Conservation (phyloP, 2,113 vertebrate genomes). For the Megaceryle maxima region DNA sequence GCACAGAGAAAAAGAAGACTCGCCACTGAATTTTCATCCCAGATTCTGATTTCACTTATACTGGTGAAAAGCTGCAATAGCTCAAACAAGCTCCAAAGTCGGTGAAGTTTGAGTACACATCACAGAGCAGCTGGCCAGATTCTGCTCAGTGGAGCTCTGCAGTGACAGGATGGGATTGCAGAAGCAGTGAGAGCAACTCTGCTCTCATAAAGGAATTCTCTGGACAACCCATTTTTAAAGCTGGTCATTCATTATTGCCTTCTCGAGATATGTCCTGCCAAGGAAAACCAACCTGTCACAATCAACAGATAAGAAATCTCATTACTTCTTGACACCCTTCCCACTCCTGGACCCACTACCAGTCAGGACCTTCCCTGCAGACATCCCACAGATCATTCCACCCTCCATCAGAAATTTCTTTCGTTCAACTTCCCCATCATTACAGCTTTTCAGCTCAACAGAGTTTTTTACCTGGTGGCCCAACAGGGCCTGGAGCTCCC, state of each 20-base stretch:
- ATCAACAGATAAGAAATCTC: not conserved
- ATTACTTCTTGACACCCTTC: not conserved
- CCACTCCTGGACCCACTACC: not conserved
- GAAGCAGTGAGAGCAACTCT: not conserved
- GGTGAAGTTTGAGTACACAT: not conserved
- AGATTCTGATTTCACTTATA: not conserved
- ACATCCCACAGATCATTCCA: not conserved
- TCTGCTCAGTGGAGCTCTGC: not conserved
- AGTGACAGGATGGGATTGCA: not conserved
- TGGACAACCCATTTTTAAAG: not conserved
- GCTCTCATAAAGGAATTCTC: not conserved
- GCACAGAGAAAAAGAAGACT: not conserved
- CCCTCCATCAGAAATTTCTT: not conserved
- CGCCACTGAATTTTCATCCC: not conserved
- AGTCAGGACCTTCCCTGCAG: not conserved
- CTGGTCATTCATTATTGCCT: not conserved
- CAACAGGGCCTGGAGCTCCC: conserved; percentile 74
- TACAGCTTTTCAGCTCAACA: not conserved
- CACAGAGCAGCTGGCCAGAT: not conserved
- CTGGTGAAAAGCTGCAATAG: not conserved
- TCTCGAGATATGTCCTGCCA: not conserved
- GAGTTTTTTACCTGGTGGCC: conserved; percentile 69
- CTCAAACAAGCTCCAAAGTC: not conserved
- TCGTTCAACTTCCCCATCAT: too few relatives aligned
- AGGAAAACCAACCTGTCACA: not conserved